Percentiles rank a stretch among this genome's conserved stretches.
These are phyloP conservation scores for Phorcus lineatus DNA, from an alignment of 2,888 invertebrate genomes.

Conservation along the genomic window DNA sequence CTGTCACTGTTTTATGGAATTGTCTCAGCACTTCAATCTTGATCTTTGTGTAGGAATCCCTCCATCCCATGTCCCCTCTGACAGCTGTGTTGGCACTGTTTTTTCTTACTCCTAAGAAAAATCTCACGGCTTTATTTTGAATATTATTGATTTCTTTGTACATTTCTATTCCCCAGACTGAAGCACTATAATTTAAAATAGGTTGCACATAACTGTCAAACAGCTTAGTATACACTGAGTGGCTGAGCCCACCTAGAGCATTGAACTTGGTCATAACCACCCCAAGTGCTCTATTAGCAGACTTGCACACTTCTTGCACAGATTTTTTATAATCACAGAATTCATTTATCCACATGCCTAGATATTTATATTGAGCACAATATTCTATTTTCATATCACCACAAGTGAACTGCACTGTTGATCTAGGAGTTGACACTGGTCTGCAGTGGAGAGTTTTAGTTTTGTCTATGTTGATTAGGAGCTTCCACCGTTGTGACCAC, in stretches of 20 bases:
- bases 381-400: not conserved
- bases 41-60: no score
- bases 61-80: no score
- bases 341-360: not conserved
- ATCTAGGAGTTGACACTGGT: not conserved
- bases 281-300: not conserved
- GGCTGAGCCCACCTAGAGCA: not conserved
- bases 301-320: slow-evolving; percentile 1
- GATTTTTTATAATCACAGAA: not conserved
- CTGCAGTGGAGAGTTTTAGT: not conserved
- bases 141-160: not conserved
- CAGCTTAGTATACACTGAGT: not conserved
- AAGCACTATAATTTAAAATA: not conserved
- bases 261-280: not conserved
- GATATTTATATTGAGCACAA: not conserved
- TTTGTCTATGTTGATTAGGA: not conserved
- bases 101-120: not conserved
- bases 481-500: not conserved
- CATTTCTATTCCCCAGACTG: not conserved
- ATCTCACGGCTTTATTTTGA: not conserved
- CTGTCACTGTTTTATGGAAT: no score
- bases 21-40: no score
- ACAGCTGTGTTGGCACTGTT: no score
- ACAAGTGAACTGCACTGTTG: not conserved
- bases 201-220: slow-evolving; percentile 6